Evolutionary conservation across 2,888 invertebrate species (phyloP).

Genomic region (Eilema depressum): DNA sequence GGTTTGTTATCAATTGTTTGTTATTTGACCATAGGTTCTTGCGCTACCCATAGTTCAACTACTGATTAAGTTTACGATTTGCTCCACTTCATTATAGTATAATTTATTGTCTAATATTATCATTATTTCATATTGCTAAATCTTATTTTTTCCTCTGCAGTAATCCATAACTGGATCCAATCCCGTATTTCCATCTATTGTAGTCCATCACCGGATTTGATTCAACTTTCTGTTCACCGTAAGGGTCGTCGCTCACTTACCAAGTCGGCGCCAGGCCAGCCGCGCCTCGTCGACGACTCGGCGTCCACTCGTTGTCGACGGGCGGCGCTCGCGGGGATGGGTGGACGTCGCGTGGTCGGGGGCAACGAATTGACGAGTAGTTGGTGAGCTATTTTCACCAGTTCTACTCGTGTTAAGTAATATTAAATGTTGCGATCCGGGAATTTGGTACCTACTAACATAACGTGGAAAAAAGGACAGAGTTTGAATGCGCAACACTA

Average conservation of each 20-base stretch:
- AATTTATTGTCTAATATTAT: not conserved
- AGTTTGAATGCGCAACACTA: no score
- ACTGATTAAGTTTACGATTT: no score
- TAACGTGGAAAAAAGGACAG: no score
- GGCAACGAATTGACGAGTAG: not conserved
- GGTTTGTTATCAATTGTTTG: no score
- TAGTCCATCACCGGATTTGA: not conserved
- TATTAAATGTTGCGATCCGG: not conserved
- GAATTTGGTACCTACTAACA: not conserved
- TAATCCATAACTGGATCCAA: not conserved
- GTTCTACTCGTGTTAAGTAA: not conserved
- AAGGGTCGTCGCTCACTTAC: constrained; percentile 1
- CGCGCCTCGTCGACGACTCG: not conserved
- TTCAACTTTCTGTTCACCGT: not conserved
- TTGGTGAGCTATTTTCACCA: not conserved
- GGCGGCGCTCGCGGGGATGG: not conserved
- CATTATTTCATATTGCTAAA: not conserved
- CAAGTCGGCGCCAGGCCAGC: not conserved
- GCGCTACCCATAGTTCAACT: no score
- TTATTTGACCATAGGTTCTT: no score
- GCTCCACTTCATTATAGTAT: no score
- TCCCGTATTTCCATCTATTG: not conserved
- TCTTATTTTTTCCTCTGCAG: no score
- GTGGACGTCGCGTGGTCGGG: not conserved
- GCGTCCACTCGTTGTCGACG: not conserved